Percentiles rank a stretch among this genome's conserved stretches.
Evolutionary conservation across 2,888 invertebrate species (phyloP).

Genomic region (Helicoverpa assulta): DNA sequence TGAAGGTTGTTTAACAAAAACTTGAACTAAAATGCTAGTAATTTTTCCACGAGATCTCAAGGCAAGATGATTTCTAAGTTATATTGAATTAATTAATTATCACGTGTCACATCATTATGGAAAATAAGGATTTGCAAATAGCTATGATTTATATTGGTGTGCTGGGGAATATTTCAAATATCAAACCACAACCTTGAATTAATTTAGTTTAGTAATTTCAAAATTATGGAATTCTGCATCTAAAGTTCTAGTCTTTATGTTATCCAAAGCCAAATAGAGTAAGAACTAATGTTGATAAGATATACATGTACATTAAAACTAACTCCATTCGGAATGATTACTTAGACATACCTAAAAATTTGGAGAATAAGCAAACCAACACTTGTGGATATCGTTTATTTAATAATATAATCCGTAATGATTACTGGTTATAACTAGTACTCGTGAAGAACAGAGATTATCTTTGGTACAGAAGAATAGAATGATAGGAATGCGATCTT

Average conservation of each 20-base stretch:
- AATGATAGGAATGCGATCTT: neutral
- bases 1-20: constrained; percentile 7
- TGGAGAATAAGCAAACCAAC: no score
- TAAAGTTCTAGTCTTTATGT: no score
- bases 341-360: no score
- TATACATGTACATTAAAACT: no score
- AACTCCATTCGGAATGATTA: no score
- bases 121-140: neutral
- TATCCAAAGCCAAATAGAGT: no score
- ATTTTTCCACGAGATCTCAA: neutral
- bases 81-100: constrained; percentile 8
- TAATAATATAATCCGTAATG: no score
- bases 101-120: neutral
- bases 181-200: neutral
- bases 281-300: no score
- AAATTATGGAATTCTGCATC: neutral
- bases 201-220: neutral
- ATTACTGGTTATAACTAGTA: constrained; percentile 9
- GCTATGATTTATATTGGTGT: neutral
- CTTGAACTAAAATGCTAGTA: neutral
- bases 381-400: no score
- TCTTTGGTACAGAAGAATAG: neutral
- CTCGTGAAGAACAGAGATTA: neutral
- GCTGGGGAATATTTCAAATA: neutral
- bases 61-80: neutral